Percentiles rank a stretch among this genome's conserved stretches.
Conservation (phyloP, 2,888 invertebrate genomes). For the Dryococelus australis region DNA sequence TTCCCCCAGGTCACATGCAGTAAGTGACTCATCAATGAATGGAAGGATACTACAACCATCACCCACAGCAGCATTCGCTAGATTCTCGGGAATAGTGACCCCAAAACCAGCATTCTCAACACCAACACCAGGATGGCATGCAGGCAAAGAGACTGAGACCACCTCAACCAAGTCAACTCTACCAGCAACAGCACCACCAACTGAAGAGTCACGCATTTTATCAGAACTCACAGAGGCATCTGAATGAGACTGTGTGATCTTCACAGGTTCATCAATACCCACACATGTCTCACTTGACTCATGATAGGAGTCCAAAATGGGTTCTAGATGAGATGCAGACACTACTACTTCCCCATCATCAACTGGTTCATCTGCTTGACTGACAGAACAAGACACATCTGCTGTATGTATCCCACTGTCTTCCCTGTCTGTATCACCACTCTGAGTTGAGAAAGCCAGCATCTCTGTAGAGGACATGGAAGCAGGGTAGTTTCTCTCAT, state of each 20-base stretch:
- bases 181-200: not conserved
- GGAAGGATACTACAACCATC: not conserved
- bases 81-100: not conserved
- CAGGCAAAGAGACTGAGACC: not conserved
- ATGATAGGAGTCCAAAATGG: slow-evolving; percentile 25
- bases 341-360: slow-evolving; percentile 58
- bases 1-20: not conserved
- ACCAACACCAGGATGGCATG: not conserved
- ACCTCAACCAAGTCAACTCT: not conserved
- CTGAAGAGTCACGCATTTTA: not conserved
- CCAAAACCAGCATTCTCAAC: not conserved
- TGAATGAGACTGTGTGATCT: not conserved
- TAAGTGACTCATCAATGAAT: not conserved
- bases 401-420: slow-evolving; percentile 83
- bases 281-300: not conserved
- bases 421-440: slow-evolving; percentile 73
- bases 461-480: slow-evolving; percentile 67
- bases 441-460: slow-evolving; percentile 61
- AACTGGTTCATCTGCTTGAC: slow-evolving; percentile 76
- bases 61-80: not conserved
- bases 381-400: slow-evolving; percentile 76
- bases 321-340: slow-evolving; percentile 35
- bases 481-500: slow-evolving; percentile 61
- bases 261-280: not conserved
- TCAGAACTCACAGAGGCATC: not conserved